phyloP scores from a whole-genome alignment of 2,113 vertebrate species.

The Rhabdomys dilectus region DNA sequence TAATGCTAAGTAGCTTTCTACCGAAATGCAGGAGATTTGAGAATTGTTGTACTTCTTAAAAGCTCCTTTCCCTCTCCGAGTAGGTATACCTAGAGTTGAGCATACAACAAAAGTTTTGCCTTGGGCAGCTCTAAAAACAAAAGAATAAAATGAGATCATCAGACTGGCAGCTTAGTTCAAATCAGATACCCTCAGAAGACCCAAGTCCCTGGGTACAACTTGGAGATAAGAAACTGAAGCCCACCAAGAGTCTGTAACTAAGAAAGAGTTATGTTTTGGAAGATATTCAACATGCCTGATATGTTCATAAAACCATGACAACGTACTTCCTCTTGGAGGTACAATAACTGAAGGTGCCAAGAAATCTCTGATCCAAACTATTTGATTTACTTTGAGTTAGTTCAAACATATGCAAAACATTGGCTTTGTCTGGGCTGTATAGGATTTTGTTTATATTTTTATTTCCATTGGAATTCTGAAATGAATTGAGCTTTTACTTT shows the following conservation, averaged over 20 bases:
- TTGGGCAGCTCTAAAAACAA: neutral
- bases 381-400: constrained; percentile 47
- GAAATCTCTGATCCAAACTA: constrained; percentile 39
- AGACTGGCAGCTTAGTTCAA: neutral
- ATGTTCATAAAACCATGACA: constrained; percentile 7
- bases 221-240: constrained; percentile 20
- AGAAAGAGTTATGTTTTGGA: constrained; percentile 23
- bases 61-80: neutral
- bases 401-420: neutral
- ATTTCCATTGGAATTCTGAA: constrained; percentile 56
- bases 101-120: neutral
- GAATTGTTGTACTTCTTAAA: neutral
- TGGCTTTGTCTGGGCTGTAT: neutral
- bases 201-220: neutral
- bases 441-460: constrained; percentile 28
- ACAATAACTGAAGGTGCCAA: constrained; percentile 36
- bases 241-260: constrained; percentile 15
- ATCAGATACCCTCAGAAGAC: constrained; percentile 48
- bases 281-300: constrained; percentile 18
- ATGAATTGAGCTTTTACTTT: constrained; percentile 48
- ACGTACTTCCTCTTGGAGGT: neutral
- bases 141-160: constrained; percentile 29
- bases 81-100: neutral
- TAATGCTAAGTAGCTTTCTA: neutral
- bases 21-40: neutral